These are phyloP conservation scores for Panonychus citri DNA, from an alignment of 1,140 invertebrate species.

Conservation along the genomic window DNA sequence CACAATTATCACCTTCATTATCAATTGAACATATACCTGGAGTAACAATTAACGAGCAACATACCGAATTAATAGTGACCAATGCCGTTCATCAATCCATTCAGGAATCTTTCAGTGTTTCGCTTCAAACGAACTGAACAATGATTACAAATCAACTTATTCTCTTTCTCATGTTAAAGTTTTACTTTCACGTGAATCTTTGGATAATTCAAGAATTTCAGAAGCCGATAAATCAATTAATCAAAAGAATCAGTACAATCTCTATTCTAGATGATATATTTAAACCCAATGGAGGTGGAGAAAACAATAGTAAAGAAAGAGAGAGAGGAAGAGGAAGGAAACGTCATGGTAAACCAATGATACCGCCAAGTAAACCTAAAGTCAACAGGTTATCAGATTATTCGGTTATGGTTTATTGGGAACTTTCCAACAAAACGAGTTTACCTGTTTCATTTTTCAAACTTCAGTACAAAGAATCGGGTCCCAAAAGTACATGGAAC, in stretches of 20 bases:
- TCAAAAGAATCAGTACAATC: too few relatives aligned
- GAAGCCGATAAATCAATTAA: conserved; percentile 3
- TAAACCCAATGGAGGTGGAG: too few relatives aligned
- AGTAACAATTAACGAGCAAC: too few relatives aligned
- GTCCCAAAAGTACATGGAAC: conserved; percentile 34
- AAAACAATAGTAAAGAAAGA: too few relatives aligned
- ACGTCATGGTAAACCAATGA: conserved; percentile 34
- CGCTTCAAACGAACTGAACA: conserved; percentile 41
- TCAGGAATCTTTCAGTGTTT: conserved; percentile 46
- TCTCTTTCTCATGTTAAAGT: not conserved
- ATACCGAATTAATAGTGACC: too few relatives aligned
- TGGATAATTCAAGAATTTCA: too few relatives aligned
- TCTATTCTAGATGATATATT: too few relatives aligned
- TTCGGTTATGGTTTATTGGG: conserved; percentile 85
- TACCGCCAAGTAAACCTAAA: conserved; percentile 59
- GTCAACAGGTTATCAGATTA: conserved; percentile 58
- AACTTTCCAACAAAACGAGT: conserved; percentile 43
- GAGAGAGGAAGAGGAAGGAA: too few relatives aligned
- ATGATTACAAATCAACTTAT: not conserved
- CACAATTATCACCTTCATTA: too few relatives aligned
- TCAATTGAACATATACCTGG: too few relatives aligned
- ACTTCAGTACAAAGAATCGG: conserved; percentile 53
- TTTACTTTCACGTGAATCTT: too few relatives aligned
- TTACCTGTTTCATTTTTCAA: conserved; percentile 69
- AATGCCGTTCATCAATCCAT: not conserved